A percentile compares a stretch with the other conserved stretches of the same genome.
Evolutionary conservation across 2,113 vertebrate genomes (phyloP).

Genomic region (Anhinga anhinga): DNA sequence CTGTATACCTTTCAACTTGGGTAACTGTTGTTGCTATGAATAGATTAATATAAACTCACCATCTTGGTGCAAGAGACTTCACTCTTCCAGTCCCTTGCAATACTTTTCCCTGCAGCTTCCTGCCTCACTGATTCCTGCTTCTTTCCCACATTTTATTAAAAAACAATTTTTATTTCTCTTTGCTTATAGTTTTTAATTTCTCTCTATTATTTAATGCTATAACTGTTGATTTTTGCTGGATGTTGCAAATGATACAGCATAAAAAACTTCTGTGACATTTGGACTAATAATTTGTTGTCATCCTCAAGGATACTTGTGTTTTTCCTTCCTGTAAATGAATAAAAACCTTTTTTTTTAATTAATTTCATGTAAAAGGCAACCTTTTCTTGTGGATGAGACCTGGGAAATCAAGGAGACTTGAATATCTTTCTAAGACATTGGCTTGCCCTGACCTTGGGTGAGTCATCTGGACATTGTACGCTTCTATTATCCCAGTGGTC

Average conservation of each 20-base stretch:
- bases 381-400: background rate
- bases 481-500: background rate
- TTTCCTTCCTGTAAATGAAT: slow-evolving; percentile 45
- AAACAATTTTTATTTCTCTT: background rate
- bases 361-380: background rate
- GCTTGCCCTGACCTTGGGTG: background rate
- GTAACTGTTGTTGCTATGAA: background rate
- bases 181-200: slow-evolving; percentile 34
- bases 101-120: background rate
- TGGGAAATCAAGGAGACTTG: background rate
- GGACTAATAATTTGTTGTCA: slow-evolving; percentile 54
- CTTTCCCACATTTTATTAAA: background rate
- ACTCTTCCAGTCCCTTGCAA: background rate
- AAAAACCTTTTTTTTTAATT: background rate
- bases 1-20: background rate
- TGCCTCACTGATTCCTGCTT: background rate
- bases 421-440: background rate
- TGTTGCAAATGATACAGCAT: slow-evolving; percentile 33
- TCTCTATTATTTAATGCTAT: slow-evolving; percentile 26
- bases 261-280: slow-evolving; percentile 56
- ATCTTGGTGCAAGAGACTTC: background rate
- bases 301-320: slow-evolving; percentile 14
- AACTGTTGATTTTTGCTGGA: background rate
- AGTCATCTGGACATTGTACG: background rate
- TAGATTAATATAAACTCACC: background rate